Evolutionary conservation across 2,888 invertebrate genomes (phyloP).

Genomic region (Hymenopus coronatus): DNA sequence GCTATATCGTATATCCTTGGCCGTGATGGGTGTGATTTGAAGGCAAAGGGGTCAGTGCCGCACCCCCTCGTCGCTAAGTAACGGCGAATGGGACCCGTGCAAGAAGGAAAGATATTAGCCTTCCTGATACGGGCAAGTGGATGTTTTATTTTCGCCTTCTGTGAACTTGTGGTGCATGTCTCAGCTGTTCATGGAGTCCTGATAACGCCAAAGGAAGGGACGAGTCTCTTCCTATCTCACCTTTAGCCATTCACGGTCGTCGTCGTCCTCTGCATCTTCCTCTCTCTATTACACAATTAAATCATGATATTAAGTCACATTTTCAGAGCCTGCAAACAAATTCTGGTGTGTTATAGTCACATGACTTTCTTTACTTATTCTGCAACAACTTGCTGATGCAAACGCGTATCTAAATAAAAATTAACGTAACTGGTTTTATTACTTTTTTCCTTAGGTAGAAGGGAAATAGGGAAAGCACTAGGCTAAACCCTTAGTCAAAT

Average conservation of each 20-base stretch:
- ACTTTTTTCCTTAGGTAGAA: too few relatives aligned
- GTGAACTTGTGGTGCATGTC: background rate
- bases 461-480: too few relatives aligned
- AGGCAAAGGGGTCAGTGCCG: conserved; percentile 23
- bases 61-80: background rate
- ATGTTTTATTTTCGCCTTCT: background rate
- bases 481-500: too few relatives aligned
- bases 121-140: background rate
- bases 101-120: background rate
- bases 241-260: background rate
- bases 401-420: too few relatives aligned
- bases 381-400: too few relatives aligned
- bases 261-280: background rate
- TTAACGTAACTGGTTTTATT: too few relatives aligned
- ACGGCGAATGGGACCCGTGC: background rate
- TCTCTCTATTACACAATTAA: too few relatives aligned
- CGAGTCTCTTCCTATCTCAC: background rate
- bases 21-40: conserved; percentile 28
- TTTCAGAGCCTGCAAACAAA: too few relatives aligned
- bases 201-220: background rate
- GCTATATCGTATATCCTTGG: conserved; percentile 16
- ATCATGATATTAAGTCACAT: too few relatives aligned
- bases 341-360: too few relatives aligned
- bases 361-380: too few relatives aligned
- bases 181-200: background rate